These are phyloP conservation scores for Polyploca ridens DNA, from an alignment of 2,888 invertebrate genomes.

Conservation along the genomic window DNA sequence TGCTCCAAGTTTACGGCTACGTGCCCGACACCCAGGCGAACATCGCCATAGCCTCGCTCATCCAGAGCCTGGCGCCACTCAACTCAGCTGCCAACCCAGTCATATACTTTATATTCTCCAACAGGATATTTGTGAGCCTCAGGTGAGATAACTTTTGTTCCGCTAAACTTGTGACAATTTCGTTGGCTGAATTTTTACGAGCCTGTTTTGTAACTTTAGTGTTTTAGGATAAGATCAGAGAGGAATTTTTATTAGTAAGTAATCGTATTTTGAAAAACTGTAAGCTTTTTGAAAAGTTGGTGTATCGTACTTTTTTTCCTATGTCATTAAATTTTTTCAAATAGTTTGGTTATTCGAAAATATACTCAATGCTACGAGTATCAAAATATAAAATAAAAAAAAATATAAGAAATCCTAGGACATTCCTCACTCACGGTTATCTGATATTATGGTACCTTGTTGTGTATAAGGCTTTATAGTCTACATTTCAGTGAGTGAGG, in stretches of 20 bases:
- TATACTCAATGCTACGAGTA: too few species aligned
- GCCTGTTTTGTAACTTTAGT: not conserved
- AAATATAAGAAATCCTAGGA: too few species aligned
- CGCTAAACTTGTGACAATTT: not conserved
- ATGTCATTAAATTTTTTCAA: too few species aligned
- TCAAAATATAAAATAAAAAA: too few species aligned
- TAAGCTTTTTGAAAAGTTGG: too few species aligned
- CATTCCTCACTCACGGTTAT: too few species aligned
- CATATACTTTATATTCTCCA: slow-evolving; percentile 97
- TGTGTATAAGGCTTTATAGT: too few species aligned
- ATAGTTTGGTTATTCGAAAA: too few species aligned
- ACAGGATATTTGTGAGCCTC: slow-evolving; percentile 92
- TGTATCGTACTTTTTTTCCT: too few species aligned
- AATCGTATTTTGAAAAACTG: too few species aligned
- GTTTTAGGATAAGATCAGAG: not conserved
- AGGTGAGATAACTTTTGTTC: slow-evolving; percentile 83
- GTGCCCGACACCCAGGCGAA: slow-evolving; percentile 90
- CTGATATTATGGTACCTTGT: too few species aligned
- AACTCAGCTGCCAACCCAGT: slow-evolving; percentile 98
- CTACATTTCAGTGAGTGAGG: too few species aligned
- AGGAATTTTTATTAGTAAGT: not conserved
- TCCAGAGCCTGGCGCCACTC: slow-evolving; percentile 95
- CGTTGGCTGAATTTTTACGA: not conserved
- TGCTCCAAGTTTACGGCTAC: slow-evolving; percentile 94
- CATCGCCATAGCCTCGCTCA: slow-evolving; percentile 94